Conservation (phyloP, 1,140 invertebrate genomes). For the Drosophila seguyi region DNA sequence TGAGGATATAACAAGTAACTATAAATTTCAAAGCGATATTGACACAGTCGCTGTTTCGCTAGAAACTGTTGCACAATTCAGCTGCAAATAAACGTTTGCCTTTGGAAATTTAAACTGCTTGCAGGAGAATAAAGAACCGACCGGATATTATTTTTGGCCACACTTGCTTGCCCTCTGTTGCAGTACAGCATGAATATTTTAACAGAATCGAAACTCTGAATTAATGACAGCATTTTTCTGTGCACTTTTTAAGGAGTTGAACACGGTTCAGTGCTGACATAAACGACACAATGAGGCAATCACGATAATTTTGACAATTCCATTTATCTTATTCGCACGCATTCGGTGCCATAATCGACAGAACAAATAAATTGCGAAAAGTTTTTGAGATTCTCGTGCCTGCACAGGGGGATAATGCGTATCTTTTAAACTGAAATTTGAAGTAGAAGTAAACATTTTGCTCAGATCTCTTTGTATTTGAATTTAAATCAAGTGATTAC, state of each 20-base stretch:
- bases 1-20: constrained; percentile 12
- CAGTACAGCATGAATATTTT: constrained; percentile 35
- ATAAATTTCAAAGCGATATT: background rate
- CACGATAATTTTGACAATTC: constrained; percentile 52
- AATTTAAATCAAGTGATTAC: too few species aligned
- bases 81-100: background rate
- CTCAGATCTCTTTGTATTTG: too few species aligned
- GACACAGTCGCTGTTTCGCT: background rate
- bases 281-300: constrained; percentile 30
- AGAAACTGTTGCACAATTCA: constrained; percentile 1
- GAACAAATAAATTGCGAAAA: constrained; percentile 41
- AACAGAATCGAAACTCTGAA: constrained; percentile 10
- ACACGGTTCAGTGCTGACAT: constrained; percentile 19
- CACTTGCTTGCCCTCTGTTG: background rate
- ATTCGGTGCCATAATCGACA: constrained; percentile 57
- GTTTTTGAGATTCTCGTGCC: constrained; percentile 21
- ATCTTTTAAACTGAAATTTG: background rate
- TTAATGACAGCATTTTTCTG: constrained; percentile 33
- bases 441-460: background rate
- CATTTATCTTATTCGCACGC: constrained; percentile 67
- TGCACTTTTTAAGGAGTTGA: constrained; percentile 33
- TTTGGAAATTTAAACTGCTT: background rate
- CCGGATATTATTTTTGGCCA: constrained; percentile 22
- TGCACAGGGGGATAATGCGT: background rate
- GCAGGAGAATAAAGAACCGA: background rate